Evolutionary conservation across 2,113 vertebrate species (phyloP), one percentile per base, ranked within the genome.

Genomic region (Machaerirhynchus nigripectus): DNA sequence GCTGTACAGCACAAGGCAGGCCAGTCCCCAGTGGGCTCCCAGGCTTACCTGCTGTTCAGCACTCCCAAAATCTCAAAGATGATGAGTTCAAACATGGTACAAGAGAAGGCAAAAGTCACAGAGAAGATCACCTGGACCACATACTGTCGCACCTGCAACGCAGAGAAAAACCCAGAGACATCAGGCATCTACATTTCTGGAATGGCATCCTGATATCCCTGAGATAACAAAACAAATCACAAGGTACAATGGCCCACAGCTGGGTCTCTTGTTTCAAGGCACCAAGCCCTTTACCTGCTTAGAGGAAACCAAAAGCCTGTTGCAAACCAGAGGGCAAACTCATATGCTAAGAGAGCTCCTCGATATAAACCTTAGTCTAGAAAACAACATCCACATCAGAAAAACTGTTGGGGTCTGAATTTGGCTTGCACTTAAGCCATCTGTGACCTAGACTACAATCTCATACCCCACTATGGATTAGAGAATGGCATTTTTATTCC

Each of bases 11-110:
- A 82, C 67, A 67, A 65, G 5, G 27, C 4, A 89, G 11, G 9
- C 22, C 53, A 35, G 37, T 24, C 30, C 73, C 57, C 47, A 73
- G 30, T 4, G 27, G 55, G 28, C 27, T 89, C 65, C 23, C 50
- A 71, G 26, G 97, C 98, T 97, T 91, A 99, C 99, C 98, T 99
- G 97, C 98, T 99, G 92, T 98, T 99, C 97, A 99, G 97, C 53
- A 99, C 98, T 44, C 99, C 99, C 79, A 99, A 97, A 97, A 99
- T 99, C 97, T 99, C 99, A 96, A 99, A 99, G 97, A 99, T 99
- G 94, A 99, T 99, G 77, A 99, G 99, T 92, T 99, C 99, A 98
- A 99, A 99, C 99, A 99, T 99, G 33, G 99, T 99, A 89, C 99
- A 99, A n/a, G 99, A 99, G 96, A 99, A 99, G 5, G 99, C 99